A percentile compares a stretch with the other conserved stretches of the same genome.
Conservation (phyloP, 1,140 invertebrate genomes). For the Zaprionus taronus region DNA sequence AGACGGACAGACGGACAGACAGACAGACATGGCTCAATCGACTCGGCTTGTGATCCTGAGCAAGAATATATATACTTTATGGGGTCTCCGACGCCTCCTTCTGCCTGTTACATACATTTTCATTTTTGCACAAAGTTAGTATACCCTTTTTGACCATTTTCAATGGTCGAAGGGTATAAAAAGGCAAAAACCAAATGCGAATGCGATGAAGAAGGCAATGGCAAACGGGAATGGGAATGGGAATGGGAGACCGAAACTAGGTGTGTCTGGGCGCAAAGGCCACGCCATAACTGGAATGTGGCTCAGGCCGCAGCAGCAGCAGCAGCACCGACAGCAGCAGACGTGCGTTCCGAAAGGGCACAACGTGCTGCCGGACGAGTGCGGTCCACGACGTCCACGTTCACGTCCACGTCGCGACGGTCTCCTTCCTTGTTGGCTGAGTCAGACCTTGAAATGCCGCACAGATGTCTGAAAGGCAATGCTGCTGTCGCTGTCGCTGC, state of each 20-base stretch:
- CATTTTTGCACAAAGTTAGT: too few species aligned
- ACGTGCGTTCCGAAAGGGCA: constrained; percentile 60
- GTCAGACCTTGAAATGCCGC: constrained; percentile 81
- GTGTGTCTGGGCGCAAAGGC: constrained; percentile 72
- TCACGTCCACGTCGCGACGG: constrained; percentile 29
- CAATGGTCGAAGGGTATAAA: too few species aligned
- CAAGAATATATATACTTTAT: too few species aligned
- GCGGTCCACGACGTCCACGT: neutral
- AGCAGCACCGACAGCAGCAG: constrained; percentile 45
- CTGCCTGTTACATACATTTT: too few species aligned
- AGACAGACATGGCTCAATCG: too few species aligned
- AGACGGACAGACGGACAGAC: too few species aligned
- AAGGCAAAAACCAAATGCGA: constrained; percentile 20
- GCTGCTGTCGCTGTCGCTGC: neutral
- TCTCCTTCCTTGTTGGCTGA: constrained; percentile 68
- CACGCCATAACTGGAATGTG: constrained; percentile 76
- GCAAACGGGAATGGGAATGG: constrained; percentile 1
- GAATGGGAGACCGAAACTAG: constrained; percentile 54
- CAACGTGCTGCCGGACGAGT: constrained; percentile 30
- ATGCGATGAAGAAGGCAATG: neutral
- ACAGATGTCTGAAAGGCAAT: constrained; percentile 69
- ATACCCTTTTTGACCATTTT: too few species aligned
- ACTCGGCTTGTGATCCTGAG: too few species aligned
- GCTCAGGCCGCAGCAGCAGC: constrained; percentile 46
- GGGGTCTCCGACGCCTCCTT: too few species aligned